Percentiles rank a stretch among this genome's conserved stretches.
phyloP scores from a whole-genome alignment of 64 coral and sea anemone species.

The Pocillopora verrucosa region DNA sequence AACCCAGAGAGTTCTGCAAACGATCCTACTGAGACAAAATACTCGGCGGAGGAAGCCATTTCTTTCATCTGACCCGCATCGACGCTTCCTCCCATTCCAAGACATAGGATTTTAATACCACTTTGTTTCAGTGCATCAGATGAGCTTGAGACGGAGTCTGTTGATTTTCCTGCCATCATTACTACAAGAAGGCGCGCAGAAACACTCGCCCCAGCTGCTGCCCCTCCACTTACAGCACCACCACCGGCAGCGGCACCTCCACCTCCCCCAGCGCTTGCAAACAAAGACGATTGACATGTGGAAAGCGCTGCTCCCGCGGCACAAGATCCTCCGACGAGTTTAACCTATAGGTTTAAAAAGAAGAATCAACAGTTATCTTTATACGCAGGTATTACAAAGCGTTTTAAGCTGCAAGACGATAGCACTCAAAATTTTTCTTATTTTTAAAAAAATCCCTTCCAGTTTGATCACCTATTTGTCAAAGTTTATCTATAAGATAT shows the following conservation, averaged over 20 bases:
- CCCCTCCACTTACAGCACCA: not conserved
- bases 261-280: not conserved
- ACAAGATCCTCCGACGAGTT: slow-evolving; percentile 49
- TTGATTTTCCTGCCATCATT: slow-evolving; percentile 63
- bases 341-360: not conserved
- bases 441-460: no score
- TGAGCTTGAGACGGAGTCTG: slow-evolving; percentile 36
- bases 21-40: slow-evolving; percentile 29
- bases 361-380: not conserved
- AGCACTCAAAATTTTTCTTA: no score
- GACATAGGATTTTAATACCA: slow-evolving; percentile 46
- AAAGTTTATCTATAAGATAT: no score
- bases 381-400: not conserved
- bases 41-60: slow-evolving; percentile 44
- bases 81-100: slow-evolving; percentile 45
- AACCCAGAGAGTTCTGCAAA: slow-evolving; percentile 47
- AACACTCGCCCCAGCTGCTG: slow-evolving; percentile 15
- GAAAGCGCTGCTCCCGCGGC: slow-evolving; percentile 50
- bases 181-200: slow-evolving; percentile 48
- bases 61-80: slow-evolving; percentile 41
- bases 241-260: not conserved
- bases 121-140: slow-evolving; percentile 42
- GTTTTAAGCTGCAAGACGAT: no score
- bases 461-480: no score
- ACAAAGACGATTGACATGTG: slow-evolving; percentile 41